A percentile compares a stretch with the other conserved stretches of the same genome.
Evolutionary conservation across 2,113 vertebrate genomes (phyloP).

Genomic region (Cheilinus undulatus): DNA sequence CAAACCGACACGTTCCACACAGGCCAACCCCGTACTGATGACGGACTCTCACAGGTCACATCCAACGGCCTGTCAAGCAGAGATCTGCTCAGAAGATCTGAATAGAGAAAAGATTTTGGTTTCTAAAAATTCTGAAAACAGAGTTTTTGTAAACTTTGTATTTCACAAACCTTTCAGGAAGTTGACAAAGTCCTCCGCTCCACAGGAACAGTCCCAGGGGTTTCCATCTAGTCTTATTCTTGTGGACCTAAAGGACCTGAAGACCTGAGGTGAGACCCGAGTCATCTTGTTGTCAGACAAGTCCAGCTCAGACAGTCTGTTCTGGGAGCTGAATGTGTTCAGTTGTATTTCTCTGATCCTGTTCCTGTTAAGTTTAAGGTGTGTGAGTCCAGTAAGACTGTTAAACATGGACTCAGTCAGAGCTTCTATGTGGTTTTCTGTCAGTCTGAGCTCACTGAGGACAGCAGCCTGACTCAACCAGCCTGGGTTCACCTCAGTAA

Average conservation of each 20-base stretch:
- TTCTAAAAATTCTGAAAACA: not conserved
- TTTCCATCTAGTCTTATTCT: constrained; percentile 70
- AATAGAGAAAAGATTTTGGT: not conserved
- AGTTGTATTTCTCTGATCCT: constrained; percentile 57
- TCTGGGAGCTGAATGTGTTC: constrained; percentile 55
- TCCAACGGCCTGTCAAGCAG: constrained; percentile 58
- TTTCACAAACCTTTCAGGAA: constrained; percentile 75
- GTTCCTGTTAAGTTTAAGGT: constrained; percentile 72
- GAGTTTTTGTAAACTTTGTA: rapidly evolving
- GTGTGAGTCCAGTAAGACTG: constrained; percentile 54
- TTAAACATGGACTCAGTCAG: constrained; percentile 42
- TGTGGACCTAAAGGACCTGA: constrained; percentile 55
- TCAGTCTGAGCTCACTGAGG: constrained; percentile 62
- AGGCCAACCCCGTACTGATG: constrained; percentile 43
- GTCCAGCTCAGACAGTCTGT: constrained; percentile 66
- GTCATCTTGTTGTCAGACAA: constrained; percentile 79
- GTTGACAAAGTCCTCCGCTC: constrained; percentile 61
- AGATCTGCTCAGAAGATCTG: constrained; percentile 72
- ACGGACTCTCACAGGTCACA: constrained; percentile 73
- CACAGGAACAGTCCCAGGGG: constrained; percentile 83
- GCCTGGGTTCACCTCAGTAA: constrained; percentile 50
- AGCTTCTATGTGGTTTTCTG: constrained; percentile 60
- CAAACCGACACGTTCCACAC: constrained; percentile 77
- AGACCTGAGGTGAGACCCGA: constrained; percentile 49
- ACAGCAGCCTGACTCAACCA: constrained; percentile 72